Percentiles rank a stretch among this genome's conserved stretches.
Conservation (phyloP, 2,888 invertebrate genomes). For the Lydus trimaculatus region DNA sequence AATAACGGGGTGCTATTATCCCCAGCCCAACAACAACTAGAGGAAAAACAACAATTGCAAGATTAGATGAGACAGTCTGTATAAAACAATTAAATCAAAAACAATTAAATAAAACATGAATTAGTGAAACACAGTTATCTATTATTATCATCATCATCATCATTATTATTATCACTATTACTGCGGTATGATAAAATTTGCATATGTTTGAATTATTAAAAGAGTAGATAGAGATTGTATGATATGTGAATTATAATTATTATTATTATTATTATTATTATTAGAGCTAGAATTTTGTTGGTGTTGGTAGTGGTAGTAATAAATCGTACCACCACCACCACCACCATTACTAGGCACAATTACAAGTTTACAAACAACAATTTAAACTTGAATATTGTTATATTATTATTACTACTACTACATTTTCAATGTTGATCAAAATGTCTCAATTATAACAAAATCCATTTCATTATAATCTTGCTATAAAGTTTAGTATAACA, state of each 20-base stretch:
- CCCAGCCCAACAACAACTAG: too few species aligned
- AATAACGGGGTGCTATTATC: too few species aligned
- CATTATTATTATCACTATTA: too few species aligned
- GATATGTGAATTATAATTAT: neutral
- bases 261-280: neutral
- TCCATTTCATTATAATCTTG: neutral
- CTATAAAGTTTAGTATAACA: neutral
- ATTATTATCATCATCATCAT: too few species aligned
- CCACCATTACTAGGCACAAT: neutral
- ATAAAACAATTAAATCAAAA: too few species aligned
- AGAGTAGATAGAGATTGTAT: neutral
- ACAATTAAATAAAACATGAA: too few species aligned
- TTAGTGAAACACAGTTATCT: too few species aligned
- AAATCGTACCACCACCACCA: neutral
- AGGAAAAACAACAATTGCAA: too few species aligned
- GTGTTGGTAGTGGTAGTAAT: neutral
- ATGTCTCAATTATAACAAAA: neutral
- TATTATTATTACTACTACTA: too few species aligned
- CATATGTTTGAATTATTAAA: neutral
- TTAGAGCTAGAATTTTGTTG: neutral
- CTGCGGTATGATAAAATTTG: neutral
- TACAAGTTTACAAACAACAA: neutral
- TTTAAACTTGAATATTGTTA: neutral
- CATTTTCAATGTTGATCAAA: neutral
- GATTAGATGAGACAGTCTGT: too few species aligned